Base-by-base conservation (phyloP, 2,113 vertebrate species). In the Salvelinus sp. region DNA sequence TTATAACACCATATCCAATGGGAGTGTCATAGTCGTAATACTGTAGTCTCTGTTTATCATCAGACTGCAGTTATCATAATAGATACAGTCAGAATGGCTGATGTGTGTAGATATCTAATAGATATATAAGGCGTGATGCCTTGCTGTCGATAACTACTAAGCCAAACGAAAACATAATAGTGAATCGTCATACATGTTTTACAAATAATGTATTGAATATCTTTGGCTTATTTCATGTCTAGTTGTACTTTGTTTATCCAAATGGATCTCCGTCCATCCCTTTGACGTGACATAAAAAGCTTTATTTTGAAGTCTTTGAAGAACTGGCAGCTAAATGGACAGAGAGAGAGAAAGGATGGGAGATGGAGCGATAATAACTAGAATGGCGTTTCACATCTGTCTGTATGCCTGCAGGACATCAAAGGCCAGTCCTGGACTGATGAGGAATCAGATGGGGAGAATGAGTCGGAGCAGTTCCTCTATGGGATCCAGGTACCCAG, bases 371-470 rank as follows among this genome's bases (percentile, higher is more conserved):
- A 80, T 73, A 79, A 74, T 62, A 79, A 79, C 68, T 75, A 74
- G 63, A 84, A 89, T 80, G 84, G 78, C 77, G 73, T 87, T 88
- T 90, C 70, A 80, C 79, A 86, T 82, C 75, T 18, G 65, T 66
- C 23, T 80, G 82, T 85, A 81, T 79, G 54, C 83, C 76, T 82
- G 72, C 90, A 98, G 97, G 97, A 98, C 92, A 94, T 98, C 93
- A 98, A 98, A 94, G 95, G 95, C 88, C 97, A 98, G 92, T 96
- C 95, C 88, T 98, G 97, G 97, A 97, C 95, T 72, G 97, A 98
- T n/a, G 97, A 99, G 90, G 97, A 99, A 91, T 99, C 97, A 0
- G 97, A 99, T 13, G 97, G 97, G 81, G 97, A 99, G 90, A 99
- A 98, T 82, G 97, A 98, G 90, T 96, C 96, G 0, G 97, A 98